phyloP scores from a whole-genome alignment of 2,113 vertebrate species.

The Heloderma charlesbogerti region DNA sequence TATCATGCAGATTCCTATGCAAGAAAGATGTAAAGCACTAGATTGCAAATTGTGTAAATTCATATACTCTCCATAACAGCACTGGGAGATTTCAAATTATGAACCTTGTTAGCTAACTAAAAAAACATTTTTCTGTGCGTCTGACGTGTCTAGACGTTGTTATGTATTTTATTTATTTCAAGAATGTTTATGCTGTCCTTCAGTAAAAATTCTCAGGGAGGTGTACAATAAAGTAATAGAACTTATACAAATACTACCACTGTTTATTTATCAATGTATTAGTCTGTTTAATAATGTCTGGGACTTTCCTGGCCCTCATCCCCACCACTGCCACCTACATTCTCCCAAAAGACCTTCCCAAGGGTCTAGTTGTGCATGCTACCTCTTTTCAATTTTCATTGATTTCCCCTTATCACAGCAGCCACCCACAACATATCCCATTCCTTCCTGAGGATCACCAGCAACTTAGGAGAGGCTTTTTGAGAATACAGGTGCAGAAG shows the following conservation, averaged over 20 bases:
- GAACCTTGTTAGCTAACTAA: neutral
- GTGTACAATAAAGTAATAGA: neutral
- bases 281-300: neutral
- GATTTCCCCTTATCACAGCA: neutral
- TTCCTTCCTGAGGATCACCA: neutral
- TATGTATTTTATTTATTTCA: neutral
- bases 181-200: neutral
- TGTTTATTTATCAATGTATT: neutral
- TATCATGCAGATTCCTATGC: neutral
- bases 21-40: neutral
- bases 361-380: neutral
- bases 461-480: neutral
- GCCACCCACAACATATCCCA: neutral
- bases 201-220: neutral
- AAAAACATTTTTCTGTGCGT: too few relatives aligned
- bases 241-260: neutral
- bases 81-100: neutral
- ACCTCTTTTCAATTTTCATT: neutral
- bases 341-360: neutral
- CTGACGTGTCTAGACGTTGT: neutral
- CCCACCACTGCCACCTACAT: neutral
- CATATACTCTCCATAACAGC: too few relatives aligned
- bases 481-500: neutral
- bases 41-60: too few relatives aligned
- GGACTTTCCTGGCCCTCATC: neutral